Evolutionary conservation across 2,113 vertebrate genomes (phyloP), one percentile per base, ranked within the genome.

Genomic region (Garra rufa): DNA sequence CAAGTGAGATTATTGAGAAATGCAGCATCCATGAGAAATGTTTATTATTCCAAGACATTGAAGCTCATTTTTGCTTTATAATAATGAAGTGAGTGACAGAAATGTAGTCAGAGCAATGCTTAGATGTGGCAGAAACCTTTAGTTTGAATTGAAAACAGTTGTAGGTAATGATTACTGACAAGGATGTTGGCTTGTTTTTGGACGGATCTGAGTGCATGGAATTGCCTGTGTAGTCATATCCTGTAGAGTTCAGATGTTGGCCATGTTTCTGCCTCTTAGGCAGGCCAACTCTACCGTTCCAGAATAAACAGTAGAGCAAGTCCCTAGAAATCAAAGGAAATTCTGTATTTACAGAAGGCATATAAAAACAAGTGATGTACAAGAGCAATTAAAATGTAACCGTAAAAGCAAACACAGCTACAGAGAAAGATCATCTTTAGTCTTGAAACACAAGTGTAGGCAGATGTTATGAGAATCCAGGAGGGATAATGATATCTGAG

Each of bases 241-340:
- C 78, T 81, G 78, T 44, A 13, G 57, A 65, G 77, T 44, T 26
- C 57, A 50, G 43, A 67, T 17, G 19, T 3, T 65, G 9, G 61
- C 21, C 77, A 80, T 81, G 63, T 69, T 82, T 59, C 69, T 85
- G 50, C 69, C n/a, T 71, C 26, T 26, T 34, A 38, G 65, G 55
- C 44, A 28, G 50, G 78, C 78, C 79, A 52, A 30, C 1, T 17
- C 30, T 71, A 9, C 43, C 50, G 24, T 59, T 85, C 59, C 48
- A 83, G 67, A 41, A 79, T 75, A 83, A 85, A 85, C 75, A 77
- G 59, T 38, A 50, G 41, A 61, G 44, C 19, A 79, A 85, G 79
- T 21, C 55, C 26, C 1, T 57, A 41, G 52, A 78, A 61, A 61
- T 78, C 52, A 19, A 19, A 44, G n/a, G 4, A 63, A 28, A 79